Percentiles rank a stretch among this genome's conserved stretches.
Evolutionary conservation across 2,113 vertebrate species (phyloP).

Genomic region (Alligator mississippiensis): DNA sequence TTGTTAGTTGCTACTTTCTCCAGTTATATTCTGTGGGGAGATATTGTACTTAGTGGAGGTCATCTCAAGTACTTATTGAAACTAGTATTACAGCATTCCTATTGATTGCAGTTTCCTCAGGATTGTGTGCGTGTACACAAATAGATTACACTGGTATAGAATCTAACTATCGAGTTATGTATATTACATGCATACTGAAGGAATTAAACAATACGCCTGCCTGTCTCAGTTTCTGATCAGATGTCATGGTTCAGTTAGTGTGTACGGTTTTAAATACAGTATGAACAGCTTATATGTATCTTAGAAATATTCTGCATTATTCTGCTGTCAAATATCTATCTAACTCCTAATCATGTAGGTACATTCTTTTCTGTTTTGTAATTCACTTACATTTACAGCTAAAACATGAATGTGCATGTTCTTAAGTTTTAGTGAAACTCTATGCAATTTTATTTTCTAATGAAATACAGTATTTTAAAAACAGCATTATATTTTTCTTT

Average conservation of each 20-base stretch:
- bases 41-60: background rate
- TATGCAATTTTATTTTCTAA: background rate
- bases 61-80: background rate
- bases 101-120: background rate
- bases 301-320: background rate
- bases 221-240: background rate
- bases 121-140: background rate
- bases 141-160: background rate
- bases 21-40: background rate
- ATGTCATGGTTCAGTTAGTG: background rate
- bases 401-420: background rate
- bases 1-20: too few species aligned
- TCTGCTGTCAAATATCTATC: background rate
- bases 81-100: background rate
- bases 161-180: background rate
- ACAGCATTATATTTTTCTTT: constrained; percentile 1
- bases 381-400: background rate
- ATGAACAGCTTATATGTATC: background rate
- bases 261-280: background rate
- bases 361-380: background rate
- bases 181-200: background rate
- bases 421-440: background rate
- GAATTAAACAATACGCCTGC: background rate
- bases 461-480: background rate
- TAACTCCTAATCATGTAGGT: background rate